Evolutionary conservation across 2,888 invertebrate genomes (phyloP).

Genomic region (Nemotelus nigrinus): DNA sequence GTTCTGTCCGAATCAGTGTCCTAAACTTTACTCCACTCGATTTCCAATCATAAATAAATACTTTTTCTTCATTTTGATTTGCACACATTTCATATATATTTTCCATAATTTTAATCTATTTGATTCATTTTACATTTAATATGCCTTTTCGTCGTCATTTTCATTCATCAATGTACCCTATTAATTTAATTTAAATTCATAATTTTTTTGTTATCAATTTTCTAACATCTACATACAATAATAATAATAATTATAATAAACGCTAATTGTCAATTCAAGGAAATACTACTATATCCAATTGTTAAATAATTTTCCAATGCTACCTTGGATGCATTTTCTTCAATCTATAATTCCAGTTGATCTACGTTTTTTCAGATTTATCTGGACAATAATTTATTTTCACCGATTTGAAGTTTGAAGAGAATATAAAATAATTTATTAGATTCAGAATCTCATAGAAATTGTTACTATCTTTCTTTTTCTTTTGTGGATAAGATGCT

Average conservation of each 20-base stretch:
- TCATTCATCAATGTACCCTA: not conserved
- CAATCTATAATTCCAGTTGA: too few species aligned
- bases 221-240: constrained; percentile 10
- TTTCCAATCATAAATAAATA: not conserved
- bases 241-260: not conserved
- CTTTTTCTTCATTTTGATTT: not conserved
- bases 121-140: constrained; percentile 5
- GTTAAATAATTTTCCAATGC: not conserved
- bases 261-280: too few species aligned
- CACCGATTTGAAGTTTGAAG: too few species aligned
- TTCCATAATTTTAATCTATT: constrained; percentile 25
- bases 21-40: too few species aligned
- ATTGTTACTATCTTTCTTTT: too few species aligned
- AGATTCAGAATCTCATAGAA: too few species aligned
- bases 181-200: constrained; percentile 26
- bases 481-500: too few species aligned
- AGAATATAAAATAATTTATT: too few species aligned
- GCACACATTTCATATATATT: constrained; percentile 37
- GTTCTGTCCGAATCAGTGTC: too few species aligned
- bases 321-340: too few species aligned
- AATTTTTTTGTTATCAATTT: not conserved
- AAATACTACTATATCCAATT: not conserved
- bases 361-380: too few species aligned
- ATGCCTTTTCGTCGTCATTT: constrained; percentile 23
- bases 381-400: too few species aligned